Evolutionary conservation across 1,140 invertebrate species (phyloP), one percentile per base, ranked within the genome.

Genomic region (Drosophila pachea): DNA sequence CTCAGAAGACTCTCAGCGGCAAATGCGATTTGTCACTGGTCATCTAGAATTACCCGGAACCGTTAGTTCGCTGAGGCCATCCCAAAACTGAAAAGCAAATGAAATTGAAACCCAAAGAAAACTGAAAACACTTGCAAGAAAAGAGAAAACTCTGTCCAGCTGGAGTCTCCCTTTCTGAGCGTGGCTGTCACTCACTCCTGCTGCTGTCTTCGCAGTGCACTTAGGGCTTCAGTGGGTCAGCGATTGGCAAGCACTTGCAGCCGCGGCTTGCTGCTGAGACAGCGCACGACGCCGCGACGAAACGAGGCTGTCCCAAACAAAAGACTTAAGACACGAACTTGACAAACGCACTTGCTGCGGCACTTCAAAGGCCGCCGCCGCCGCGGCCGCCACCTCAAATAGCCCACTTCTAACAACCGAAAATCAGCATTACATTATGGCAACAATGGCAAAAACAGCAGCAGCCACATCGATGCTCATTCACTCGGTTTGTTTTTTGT

Each of bases 361-460:
- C 52, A 76, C 69, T 55, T 72, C 69, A 75, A 75, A 68, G 73
- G 31, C 56, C 22, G 66, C 54, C 33, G 72, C 66, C 65, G 22
- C 22, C 22, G 22, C 22, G 1, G 22, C 22, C 22, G 22, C 22
- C 22, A 3, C 22, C 22, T 22, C 22, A 3, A 54, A 78, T 84
- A 83, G 81, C 79, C 79, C 79, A 83, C 79, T 83, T 83, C 68
- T 73, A 79, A 65, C 76, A 74, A 67, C 73, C 68, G 73, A 83
- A 86, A 83, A 83, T 83, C 79, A 83, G 79, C 79, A 83, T 83
- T 74, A 74, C 76, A 76, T 86, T 83, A 83, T 83, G 79, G 79
- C 81, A 73, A 83, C 78, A 83, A 83, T 67, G 49, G 52, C 74
- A 72, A 82, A 73, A 78, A 66, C 61, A 63, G 62, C 43, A 40